These are phyloP conservation scores for Lapara coniferarum DNA, from an alignment of 2,888 invertebrate genomes.

Conservation along the genomic window DNA sequence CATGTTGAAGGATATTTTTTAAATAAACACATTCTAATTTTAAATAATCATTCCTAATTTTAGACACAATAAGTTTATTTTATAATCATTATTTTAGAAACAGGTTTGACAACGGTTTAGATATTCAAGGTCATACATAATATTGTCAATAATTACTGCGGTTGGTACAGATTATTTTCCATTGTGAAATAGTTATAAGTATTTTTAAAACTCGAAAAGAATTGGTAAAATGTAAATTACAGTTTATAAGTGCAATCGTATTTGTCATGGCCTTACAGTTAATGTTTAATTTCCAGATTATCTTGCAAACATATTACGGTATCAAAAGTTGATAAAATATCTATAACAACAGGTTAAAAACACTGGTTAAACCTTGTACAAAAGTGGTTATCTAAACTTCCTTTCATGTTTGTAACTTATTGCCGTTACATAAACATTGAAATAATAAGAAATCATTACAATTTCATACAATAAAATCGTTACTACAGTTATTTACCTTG, in stretches of 20 bases:
- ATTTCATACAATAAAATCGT: neutral
- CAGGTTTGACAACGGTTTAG: neutral
- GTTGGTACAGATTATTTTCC: neutral
- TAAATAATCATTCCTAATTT: neutral
- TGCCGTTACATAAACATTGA: conserved; percentile 1
- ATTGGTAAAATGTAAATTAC: neutral
- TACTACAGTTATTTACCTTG: conserved; percentile 84
- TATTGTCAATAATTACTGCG: neutral
- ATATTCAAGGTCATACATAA: conserved; percentile 1
- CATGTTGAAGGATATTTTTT: too few relatives aligned
- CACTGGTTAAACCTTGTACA: neutral
- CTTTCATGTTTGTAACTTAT: neutral
- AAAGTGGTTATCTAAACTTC: neutral
- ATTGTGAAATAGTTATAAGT: neutral
- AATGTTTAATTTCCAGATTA: neutral
- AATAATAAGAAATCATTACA: neutral
- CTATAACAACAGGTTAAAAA: neutral
- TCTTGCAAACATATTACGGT: neutral
- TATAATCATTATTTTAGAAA: neutral
- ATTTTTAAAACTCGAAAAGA: neutral
- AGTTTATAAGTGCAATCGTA: too few relatives aligned
- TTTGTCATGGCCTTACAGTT: neutral
- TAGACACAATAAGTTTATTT: neutral
- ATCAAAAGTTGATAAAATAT: neutral
- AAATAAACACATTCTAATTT: neutral